A percentile compares a stretch with the other conserved stretches of the same genome.
Evolutionary conservation across 2,797 vertebrate species (phyloP).

Genomic region (Allobates femoralis): DNA sequence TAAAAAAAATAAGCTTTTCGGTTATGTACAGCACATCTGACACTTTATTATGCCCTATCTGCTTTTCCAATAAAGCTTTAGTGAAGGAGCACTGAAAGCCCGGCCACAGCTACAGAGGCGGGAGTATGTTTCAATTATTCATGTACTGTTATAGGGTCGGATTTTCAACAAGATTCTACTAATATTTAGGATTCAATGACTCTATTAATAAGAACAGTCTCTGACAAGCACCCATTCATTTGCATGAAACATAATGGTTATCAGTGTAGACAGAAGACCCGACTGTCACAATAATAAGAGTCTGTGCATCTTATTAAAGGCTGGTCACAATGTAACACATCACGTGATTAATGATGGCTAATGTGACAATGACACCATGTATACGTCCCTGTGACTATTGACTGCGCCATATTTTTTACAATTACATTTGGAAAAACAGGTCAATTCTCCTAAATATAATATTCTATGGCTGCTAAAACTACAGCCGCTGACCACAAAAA

Average conservation of each 20-base stretch:
- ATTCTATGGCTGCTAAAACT: neutral
- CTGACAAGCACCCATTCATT: neutral
- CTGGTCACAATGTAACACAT: neutral
- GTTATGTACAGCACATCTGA: neutral
- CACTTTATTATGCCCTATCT: neutral
- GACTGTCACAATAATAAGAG: neutral
- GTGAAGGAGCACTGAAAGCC: neutral
- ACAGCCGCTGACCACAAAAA: neutral
- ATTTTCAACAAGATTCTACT: neutral
- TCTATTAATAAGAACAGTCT: neutral
- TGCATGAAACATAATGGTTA: neutral
- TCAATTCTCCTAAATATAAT: neutral
- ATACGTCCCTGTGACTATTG: neutral
- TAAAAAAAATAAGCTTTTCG: neutral
- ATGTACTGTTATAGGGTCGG: neutral
- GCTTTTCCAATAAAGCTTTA: neutral
- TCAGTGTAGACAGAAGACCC: neutral
- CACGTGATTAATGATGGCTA: neutral
- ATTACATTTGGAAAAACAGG: neutral
- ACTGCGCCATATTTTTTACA: neutral
- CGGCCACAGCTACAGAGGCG: neutral
- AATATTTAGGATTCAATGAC: neutral
- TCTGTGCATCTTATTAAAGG: neutral
- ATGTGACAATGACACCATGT: neutral
- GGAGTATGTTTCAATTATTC: neutral